These are phyloP conservation scores for Drosophila mimica DNA, from an alignment of 2,888 invertebrate species.

Conservation along the genomic window DNA sequence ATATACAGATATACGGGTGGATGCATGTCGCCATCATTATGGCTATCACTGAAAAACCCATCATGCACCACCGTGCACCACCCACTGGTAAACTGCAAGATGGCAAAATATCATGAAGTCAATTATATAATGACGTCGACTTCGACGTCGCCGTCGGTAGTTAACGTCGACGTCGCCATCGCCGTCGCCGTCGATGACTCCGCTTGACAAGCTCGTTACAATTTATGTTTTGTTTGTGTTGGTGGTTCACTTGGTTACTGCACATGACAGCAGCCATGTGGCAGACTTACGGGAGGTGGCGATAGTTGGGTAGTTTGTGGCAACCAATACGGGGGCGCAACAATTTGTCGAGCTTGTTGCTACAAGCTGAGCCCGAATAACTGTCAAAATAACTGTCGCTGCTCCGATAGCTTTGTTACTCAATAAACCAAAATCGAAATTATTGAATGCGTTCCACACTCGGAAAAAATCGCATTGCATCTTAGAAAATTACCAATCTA, in stretches of 20 bases:
- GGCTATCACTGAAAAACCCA: conserved; percentile 41
- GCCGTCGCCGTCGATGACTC: conserved; percentile 21
- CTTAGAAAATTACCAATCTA: neutral
- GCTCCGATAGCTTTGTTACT: conserved; percentile 39
- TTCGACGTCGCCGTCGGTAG: conserved; percentile 15
- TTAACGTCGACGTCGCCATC: conserved; percentile 17
- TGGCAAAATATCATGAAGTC: conserved; percentile 61
- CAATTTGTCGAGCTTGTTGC: conserved; percentile 43
- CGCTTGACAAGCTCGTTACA: conserved; percentile 71
- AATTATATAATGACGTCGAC: conserved; percentile 56
- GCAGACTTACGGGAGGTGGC: neutral
- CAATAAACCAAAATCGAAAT: conserved; percentile 32
- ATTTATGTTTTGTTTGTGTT: conserved; percentile 71
- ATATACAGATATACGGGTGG: conserved; percentile 15
- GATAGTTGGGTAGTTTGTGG: conserved; percentile 8
- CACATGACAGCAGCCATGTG: conserved; percentile 17
- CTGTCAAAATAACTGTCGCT: conserved; percentile 64
- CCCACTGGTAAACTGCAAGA: conserved; percentile 62
- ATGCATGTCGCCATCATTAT: conserved; percentile 49
- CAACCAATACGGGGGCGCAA: conserved; percentile 27
- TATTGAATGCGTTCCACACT: neutral
- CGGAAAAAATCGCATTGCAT: neutral
- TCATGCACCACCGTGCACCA: neutral
- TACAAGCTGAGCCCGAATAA: conserved; percentile 42
- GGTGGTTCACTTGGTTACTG: conserved; percentile 27